These are phyloP conservation scores for Protophormia terraenovae DNA, from an alignment of 2,888 invertebrate genomes.

Conservation along the genomic window DNA sequence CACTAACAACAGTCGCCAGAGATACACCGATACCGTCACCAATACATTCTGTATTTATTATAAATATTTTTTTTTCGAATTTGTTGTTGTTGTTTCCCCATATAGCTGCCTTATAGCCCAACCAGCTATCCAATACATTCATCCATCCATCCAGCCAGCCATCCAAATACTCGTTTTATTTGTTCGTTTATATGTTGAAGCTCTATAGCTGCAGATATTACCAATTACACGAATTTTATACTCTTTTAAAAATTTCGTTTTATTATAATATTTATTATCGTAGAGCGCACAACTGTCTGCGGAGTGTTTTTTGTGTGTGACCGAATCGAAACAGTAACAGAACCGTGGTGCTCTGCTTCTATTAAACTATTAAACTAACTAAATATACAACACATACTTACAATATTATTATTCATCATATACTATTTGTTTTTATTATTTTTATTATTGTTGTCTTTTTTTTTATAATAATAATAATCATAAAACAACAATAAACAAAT, in stretches of 20 bases:
- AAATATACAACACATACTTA: neutral
- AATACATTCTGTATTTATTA: slow-evolving; percentile 42
- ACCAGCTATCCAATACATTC: slow-evolving; percentile 34
- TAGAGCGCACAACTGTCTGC: slow-evolving; percentile 81
- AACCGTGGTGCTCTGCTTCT: slow-evolving; percentile 54
- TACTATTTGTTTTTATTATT: slow-evolving; percentile 45
- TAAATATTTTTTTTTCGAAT: neutral
- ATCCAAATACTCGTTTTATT: slow-evolving; percentile 66
- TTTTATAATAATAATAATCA: slow-evolving; percentile 6
- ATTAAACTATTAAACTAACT: slow-evolving; percentile 23
- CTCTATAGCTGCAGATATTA: slow-evolving; percentile 70
- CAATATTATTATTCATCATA: slow-evolving; percentile 4
- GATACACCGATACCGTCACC: slow-evolving; percentile 31
- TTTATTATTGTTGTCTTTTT: slow-evolving; percentile 26
- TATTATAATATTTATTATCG: slow-evolving; percentile 82
- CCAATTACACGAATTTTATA: slow-evolving; percentile 82
- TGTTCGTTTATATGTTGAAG: slow-evolving; percentile 63
- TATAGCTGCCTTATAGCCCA: slow-evolving; percentile 66
- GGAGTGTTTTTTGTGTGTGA: slow-evolving; percentile 73
- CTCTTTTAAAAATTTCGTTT: slow-evolving; percentile 82
- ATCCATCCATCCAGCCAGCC: slow-evolving; percentile 42
- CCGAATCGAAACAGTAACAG: slow-evolving; percentile 60
- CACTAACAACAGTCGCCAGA: slow-evolving; percentile 24
- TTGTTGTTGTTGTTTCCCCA: slow-evolving; percentile 24
- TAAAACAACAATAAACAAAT: slow-evolving; percentile 40